phyloP scores from a whole-genome alignment of 2,888 invertebrate genomes.

The Flexamia atlantica region DNA sequence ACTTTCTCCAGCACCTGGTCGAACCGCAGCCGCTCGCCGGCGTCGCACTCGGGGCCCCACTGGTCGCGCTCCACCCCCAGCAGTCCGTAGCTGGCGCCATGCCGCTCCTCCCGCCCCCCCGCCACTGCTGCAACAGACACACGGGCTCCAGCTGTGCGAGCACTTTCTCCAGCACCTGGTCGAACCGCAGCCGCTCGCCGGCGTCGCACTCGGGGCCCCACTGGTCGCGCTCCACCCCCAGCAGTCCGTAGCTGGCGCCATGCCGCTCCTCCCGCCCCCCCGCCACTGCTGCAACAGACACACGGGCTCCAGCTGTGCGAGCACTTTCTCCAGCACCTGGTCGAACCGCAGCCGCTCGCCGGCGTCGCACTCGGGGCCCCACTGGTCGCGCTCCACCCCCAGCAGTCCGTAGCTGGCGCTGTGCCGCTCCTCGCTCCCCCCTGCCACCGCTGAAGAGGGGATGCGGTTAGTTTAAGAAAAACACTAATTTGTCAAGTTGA shows the following conservation, averaged over 20 bases:
- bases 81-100: conserved; percentile 69
- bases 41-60: conserved; percentile 81
- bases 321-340: no score
- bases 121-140: neutral
- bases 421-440: conserved; percentile 74
- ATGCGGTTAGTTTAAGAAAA: no score
- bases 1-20: no score
- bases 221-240: conserved; percentile 81
- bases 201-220: conserved; percentile 81
- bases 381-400: conserved; percentile 81
- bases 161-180: no score
- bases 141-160: no score
- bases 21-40: conserved; percentile 78
- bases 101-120: conserved; percentile 65
- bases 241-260: conserved; percentile 68
- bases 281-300: neutral
- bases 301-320: conserved; percentile 70
- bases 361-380: conserved; percentile 81
- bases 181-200: conserved; percentile 79
- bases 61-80: conserved; percentile 81
- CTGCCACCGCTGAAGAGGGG: no score
- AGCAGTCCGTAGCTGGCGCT: conserved; percentile 71
- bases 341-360: conserved; percentile 78
- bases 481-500: no score
- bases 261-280: conserved; percentile 68